Conservation (phyloP, 2,797 vertebrate species). For the Gymnodraco acuticeps region DNA sequence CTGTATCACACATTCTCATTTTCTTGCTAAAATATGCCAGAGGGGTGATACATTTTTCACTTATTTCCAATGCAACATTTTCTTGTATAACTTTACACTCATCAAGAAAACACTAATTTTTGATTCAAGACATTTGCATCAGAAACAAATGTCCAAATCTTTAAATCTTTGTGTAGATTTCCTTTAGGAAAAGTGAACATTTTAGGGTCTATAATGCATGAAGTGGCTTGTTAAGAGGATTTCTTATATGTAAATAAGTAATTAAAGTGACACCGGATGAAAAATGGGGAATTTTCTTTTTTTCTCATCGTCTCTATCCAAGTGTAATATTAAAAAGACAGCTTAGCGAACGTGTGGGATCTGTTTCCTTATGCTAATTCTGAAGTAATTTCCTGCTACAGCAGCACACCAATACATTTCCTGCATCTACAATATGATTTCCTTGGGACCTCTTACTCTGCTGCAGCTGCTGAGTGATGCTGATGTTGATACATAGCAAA, state of each 20-base stretch:
- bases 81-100: conserved; percentile 13
- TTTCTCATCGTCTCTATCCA: neutral
- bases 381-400: neutral
- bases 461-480: conserved; percentile 26
- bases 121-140: neutral
- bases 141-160: neutral
- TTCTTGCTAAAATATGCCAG: conserved; percentile 33
- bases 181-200: neutral
- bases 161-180: conserved; percentile 2
- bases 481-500: conserved; percentile 41
- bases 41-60: conserved; percentile 20
- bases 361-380: neutral
- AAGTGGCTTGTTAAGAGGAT: conserved; percentile 4
- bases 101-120: conserved; percentile 11
- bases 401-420: conserved; percentile 11
- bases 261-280: neutral
- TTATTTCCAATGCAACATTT: conserved; percentile 16
- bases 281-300: neutral
- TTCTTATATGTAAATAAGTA: conserved; percentile 7
- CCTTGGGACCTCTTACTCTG: conserved; percentile 18
- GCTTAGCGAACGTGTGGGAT: neutral
- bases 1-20: conserved; percentile 42
- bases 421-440: conserved; percentile 21
- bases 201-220: neutral
- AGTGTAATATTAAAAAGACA: conserved; percentile 13